Evolutionary conservation across 2,888 invertebrate species (phyloP).

Genomic region (Mantis religiosa): DNA sequence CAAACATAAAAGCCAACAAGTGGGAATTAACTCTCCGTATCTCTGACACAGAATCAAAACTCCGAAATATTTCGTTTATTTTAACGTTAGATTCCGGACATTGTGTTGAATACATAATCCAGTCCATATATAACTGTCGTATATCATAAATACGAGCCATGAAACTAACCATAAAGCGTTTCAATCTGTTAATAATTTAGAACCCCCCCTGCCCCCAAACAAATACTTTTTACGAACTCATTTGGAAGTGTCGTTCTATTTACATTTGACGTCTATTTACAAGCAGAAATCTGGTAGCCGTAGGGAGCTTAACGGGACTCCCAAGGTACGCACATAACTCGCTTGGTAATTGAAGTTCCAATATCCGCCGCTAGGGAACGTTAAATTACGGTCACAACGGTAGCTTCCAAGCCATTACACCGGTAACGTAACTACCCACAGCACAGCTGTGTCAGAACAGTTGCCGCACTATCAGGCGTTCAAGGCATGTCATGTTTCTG

Average conservation of each 20-base stretch:
- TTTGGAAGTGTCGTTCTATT: neutral
- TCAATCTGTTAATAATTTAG: too few species aligned
- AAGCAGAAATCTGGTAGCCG: neutral
- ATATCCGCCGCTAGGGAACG: neutral
- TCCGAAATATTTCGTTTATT: too few species aligned
- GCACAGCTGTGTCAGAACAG: neutral
- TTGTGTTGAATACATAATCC: too few species aligned
- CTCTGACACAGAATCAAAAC: too few species aligned
- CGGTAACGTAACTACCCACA: neutral
- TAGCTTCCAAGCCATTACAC: neutral
- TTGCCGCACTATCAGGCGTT: neutral
- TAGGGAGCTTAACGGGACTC: neutral
- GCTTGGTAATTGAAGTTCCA: neutral
- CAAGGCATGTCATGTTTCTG: neutral
- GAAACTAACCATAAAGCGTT: too few species aligned
- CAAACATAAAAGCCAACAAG: too few species aligned
- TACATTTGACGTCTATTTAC: neutral
- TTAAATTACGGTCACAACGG: neutral
- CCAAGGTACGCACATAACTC: neutral
- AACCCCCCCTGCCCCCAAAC: rapidly evolving
- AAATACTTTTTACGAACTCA: too few species aligned
- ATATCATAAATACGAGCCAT: too few species aligned
- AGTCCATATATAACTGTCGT: too few species aligned
- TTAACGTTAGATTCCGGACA: too few species aligned
- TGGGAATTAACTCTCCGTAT: too few species aligned